Base-by-base conservation (phyloP, 2,797 vertebrate genomes). In the Poecile montanus region DNA sequence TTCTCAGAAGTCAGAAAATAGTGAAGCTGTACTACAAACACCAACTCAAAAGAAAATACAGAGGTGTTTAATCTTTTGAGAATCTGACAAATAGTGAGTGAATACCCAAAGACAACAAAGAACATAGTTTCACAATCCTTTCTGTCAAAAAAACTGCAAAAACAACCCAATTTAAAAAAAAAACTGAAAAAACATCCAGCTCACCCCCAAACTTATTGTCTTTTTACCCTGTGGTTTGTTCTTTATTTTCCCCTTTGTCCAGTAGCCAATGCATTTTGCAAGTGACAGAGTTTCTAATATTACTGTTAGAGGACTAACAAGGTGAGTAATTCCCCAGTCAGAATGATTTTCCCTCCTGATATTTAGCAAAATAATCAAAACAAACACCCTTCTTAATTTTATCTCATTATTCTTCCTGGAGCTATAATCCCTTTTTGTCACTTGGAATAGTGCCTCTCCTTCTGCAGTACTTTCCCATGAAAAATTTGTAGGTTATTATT, bases 401-500 rank as follows among this genome's bases (percentile, higher is more conserved):
- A 58, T 58, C 75, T 91, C 65, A 74, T 89, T 91, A 94, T 71
- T 93, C 42, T 76, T 91, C 40, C 58, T n/a, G 72, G 47, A 91
- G 47, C 66, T 72, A 15, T 71, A 83, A 61, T 50, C 36, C 5
- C 9, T 75, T 91, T 88, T 63, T 87, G 60, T 87, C 68, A 38
- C 30, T 79, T 95, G 87, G 82, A 95, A 91, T 80, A 68, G 58
- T 70, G 40, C 65, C 54, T 85, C 26, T 93, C 84, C 47, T 81
- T 91, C 77, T 72, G 45, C 58, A 88, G 60, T 80, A 50, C 40
- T 83, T 93, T 89, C 54, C 65, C 30, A 62, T 81, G 86, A 91
- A 95, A 95, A 95, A 85, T 51, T 66, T 77, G 78, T 85, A 50
- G 61, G 78, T 91, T 97, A 95, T 89, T 95, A 95, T 83, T 92